Evolutionary conservation across 92 coral and sea anemone species (phyloP).

Genomic region (Phenganax marumi): DNA sequence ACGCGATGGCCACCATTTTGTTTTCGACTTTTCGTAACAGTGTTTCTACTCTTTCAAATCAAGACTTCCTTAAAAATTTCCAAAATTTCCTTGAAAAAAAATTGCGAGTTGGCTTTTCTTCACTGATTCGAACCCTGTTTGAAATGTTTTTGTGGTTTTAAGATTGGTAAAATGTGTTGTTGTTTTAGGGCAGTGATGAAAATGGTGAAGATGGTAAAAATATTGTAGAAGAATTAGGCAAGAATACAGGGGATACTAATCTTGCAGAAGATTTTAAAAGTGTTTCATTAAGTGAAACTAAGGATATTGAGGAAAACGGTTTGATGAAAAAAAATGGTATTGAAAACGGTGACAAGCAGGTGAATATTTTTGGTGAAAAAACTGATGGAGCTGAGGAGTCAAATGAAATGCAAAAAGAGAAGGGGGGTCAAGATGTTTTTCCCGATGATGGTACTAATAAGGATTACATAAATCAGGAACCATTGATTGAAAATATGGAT

Average conservation of each 20-base stretch:
- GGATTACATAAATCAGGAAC: neutral
- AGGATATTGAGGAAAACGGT: neutral
- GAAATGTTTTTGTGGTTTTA: no score
- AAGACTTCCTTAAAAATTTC: no score
- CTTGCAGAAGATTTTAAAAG: neutral
- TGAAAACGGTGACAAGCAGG: neutral
- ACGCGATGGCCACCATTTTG: no score
- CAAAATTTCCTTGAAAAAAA: no score
- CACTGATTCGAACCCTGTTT: no score
- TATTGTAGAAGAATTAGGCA: conserved; percentile 40
- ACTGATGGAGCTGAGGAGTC: conserved; percentile 30
- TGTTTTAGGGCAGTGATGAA: neutral
- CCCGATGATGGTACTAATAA: neutral
- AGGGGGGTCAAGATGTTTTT: neutral
- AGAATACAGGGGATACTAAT: conserved; percentile 10
- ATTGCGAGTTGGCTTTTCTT: no score
- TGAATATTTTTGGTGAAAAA: conserved; percentile 2
- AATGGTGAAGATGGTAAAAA: conserved; percentile 25
- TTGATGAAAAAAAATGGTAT: neutral
- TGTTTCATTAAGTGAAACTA: conserved; percentile 16
- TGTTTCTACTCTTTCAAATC: no score
- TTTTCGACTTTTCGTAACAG: no score
- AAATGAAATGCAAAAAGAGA: conserved; percentile 38
- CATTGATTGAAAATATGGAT: conserved; percentile 1
- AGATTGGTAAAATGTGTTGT: no score